Conservation (phyloP, 2,888 invertebrate genomes). For the Merodon equestris region DNA sequence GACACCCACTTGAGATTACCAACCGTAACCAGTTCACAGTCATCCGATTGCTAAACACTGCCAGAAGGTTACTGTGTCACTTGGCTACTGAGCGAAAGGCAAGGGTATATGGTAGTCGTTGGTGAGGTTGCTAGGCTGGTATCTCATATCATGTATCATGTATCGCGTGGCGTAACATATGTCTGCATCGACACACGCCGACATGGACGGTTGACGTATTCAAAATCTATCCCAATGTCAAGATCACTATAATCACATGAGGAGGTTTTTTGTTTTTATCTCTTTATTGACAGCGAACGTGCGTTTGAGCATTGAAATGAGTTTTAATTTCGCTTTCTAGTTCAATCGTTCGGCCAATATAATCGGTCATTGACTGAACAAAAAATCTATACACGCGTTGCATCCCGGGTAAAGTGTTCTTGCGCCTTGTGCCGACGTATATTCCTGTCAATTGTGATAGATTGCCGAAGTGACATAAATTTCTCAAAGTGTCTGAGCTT, state of each 20-base stretch:
- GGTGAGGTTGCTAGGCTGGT: conserved; percentile 17
- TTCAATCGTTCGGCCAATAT: conserved; percentile 7
- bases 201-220: conserved; percentile 21
- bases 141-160: no score
- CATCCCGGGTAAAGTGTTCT: no score
- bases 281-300: conserved; percentile 27
- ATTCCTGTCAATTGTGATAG: no score
- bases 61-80: conserved; percentile 50
- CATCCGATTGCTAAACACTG: conserved; percentile 16
- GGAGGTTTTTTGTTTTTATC: background rate
- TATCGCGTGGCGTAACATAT: no score
- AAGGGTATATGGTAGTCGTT: background rate
- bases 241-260: conserved; percentile 40
- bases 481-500: no score
- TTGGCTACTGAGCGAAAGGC: conserved; percentile 12
- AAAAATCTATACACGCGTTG: conserved; percentile 17
- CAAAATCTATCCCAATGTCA: conserved; percentile 55
- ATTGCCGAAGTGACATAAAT: conserved; percentile 7
- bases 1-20: no score
- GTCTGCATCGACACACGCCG: no score
- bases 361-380: conserved; percentile 45
- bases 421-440: no score
- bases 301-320: conserved; percentile 34
- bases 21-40: no score
- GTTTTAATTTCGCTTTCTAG: conserved; percentile 48